These are phyloP conservation scores for Falco naumanni DNA, from an alignment of 2,797 vertebrate species.

Conservation along the genomic window DNA sequence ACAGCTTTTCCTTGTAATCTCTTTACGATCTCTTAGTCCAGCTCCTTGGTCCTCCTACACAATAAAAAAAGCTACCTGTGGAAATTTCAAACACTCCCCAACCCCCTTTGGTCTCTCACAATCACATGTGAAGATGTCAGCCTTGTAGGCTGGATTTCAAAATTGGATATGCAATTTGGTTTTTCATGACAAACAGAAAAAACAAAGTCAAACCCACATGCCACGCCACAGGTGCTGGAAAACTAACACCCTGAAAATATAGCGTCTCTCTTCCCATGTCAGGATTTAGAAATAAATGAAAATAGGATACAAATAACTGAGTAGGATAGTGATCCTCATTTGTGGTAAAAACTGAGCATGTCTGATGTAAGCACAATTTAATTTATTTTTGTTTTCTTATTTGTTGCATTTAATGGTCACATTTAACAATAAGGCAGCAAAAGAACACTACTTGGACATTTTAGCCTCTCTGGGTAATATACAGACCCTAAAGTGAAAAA, in stretches of 20 bases:
- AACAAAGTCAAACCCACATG: background rate
- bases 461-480: background rate
- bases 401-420: background rate
- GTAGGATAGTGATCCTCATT: background rate
- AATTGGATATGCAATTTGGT: background rate
- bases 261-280: background rate
- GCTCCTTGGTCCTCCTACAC: background rate
- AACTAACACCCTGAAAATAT: background rate
- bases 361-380: background rate
- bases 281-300: background rate
- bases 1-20: constrained; percentile 38
- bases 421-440: background rate
- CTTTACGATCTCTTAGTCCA: background rate
- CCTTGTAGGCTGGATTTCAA: background rate
- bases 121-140: background rate
- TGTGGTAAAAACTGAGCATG: background rate
- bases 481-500: background rate
- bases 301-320: background rate
- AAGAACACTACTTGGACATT: background rate
- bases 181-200: background rate
- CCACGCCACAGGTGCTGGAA: background rate
- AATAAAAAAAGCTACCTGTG: background rate
- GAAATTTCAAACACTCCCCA: background rate
- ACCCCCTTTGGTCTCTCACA: background rate
- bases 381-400: background rate